A percentile compares a stretch with the other conserved stretches of the same genome.
phyloP scores from a whole-genome alignment of 2,797 vertebrate species.

The Oreochromis grahami region DNA sequence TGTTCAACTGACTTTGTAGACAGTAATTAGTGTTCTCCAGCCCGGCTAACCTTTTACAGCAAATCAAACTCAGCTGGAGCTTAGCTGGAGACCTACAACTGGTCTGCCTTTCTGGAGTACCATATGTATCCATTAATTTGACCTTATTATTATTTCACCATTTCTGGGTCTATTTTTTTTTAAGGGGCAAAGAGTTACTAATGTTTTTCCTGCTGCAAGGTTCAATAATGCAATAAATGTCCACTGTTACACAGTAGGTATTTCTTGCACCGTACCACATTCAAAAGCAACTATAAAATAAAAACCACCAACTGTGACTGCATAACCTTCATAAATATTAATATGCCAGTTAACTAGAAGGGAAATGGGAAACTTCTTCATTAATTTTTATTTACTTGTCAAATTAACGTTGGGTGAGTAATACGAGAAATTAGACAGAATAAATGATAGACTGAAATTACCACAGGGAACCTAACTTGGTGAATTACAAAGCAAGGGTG shows the following conservation, averaged over 20 bases:
- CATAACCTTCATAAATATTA: conserved; percentile 10
- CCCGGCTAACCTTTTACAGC: conserved; percentile 26
- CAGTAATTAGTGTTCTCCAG: conserved; percentile 45
- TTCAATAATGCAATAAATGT: conserved; percentile 27
- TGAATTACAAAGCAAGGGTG: neutral
- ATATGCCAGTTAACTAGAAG: conserved; percentile 8
- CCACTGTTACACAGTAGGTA: conserved; percentile 16
- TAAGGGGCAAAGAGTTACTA: neutral
- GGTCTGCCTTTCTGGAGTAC: neutral
- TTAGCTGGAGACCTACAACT: neutral
- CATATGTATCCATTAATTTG: neutral
- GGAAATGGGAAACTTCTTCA: neutral
- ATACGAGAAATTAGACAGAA: neutral
- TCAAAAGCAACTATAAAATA: neutral
- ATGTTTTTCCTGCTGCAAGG: neutral
- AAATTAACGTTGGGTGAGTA: neutral
- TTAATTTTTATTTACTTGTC: conserved; percentile 4
- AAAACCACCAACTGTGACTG: neutral
- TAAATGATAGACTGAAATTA: neutral
- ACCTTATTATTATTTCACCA: neutral
- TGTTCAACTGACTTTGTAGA: conserved; percentile 25
- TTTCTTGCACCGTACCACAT: neutral
- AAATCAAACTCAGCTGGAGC: conserved; percentile 27
- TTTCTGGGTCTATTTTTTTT: neutral
- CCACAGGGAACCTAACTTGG: neutral